Conservation (phyloP, 2,888 invertebrate genomes). For the Microdon myrmicae region DNA sequence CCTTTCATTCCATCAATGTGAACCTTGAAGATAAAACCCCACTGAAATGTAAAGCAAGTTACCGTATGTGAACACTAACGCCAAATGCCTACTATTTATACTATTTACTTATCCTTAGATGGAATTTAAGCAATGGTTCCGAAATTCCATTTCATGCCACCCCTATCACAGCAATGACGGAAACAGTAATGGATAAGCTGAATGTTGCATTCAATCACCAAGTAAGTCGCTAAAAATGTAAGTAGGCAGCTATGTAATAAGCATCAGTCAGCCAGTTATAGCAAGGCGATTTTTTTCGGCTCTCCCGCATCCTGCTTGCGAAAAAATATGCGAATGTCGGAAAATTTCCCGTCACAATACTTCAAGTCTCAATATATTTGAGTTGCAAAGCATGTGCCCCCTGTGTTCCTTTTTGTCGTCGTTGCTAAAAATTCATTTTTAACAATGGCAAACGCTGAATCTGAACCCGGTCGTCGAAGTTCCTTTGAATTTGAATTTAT, state of each 20-base stretch:
- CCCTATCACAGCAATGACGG: background rate
- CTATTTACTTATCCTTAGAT: too few species aligned
- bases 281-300: slow-evolving; percentile 10
- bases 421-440: slow-evolving; percentile 45
- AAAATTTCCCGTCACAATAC: slow-evolving; percentile 39
- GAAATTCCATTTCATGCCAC: slow-evolving; percentile 31
- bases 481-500: slow-evolving; percentile 43
- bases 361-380: slow-evolving; percentile 41
- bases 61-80: too few species aligned
- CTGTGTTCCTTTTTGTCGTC: slow-evolving; percentile 33
- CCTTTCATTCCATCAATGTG: too few species aligned
- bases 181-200: slow-evolving; percentile 2
- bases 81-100: too few species aligned
- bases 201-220: slow-evolving; percentile 9
- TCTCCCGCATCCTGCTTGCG: slow-evolving; percentile 11
- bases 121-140: too few species aligned
- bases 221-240: too few species aligned
- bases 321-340: slow-evolving; percentile 37
- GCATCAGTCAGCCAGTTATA: too few species aligned
- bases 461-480: slow-evolving; percentile 32
- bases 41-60: too few species aligned
- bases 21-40: too few species aligned
- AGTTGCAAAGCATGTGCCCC: slow-evolving; percentile 17
- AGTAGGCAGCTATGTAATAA: too few species aligned
- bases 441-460: slow-evolving; percentile 43